Evolutionary conservation across 1,140 invertebrate genomes (phyloP), one percentile per base, ranked within the genome.

Genomic region (Micrasema longulum): DNA sequence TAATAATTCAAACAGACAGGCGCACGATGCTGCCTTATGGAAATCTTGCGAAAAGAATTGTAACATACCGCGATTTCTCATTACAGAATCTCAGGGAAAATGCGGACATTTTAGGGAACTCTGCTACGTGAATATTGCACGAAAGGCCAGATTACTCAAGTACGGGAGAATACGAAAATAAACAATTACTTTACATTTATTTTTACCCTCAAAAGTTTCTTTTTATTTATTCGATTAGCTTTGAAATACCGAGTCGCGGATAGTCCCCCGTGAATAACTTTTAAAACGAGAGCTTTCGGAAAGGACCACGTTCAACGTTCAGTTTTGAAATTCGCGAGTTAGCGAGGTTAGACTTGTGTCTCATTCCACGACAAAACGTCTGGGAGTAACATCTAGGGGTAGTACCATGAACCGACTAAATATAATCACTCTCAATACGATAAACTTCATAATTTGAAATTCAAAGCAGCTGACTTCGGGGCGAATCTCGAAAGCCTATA

Each of bases 21-120:
- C 11, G 16, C 18, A 16, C 16, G 47, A 48, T 4, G 6, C 43
- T 47, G 7, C 41, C 10, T 26, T n/a, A 55, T 55, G 52, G 26
- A 55, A 55, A 31, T 31, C 14, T 31, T 9, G n/a, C 26, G 20
- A 35, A 1, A 55, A 55, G 11, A 55, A 55, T 55, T 55, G 26
- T 55, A 35, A 55, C 35, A 26, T 6, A 55, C 26, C 12, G 52
- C 26, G n/a, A 55, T 55, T 55, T 55, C 14, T 55, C 4, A 5
- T 55, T 16, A 31, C 52, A 31, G 14, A 31, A 16, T 55, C 52
- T 23, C 22, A n/a, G 5, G 12, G 4, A n/a, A n/a, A 11, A 12
- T 20, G n/a, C 11, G 23, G 12, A 16, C 52, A 2, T 31, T 55
- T 55, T 31, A 16, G n/a, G 23, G 22, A 20, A 26, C 12, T 35